Evolutionary conservation across 2,888 invertebrate species (phyloP).

Genomic region (Unio pictorum): DNA sequence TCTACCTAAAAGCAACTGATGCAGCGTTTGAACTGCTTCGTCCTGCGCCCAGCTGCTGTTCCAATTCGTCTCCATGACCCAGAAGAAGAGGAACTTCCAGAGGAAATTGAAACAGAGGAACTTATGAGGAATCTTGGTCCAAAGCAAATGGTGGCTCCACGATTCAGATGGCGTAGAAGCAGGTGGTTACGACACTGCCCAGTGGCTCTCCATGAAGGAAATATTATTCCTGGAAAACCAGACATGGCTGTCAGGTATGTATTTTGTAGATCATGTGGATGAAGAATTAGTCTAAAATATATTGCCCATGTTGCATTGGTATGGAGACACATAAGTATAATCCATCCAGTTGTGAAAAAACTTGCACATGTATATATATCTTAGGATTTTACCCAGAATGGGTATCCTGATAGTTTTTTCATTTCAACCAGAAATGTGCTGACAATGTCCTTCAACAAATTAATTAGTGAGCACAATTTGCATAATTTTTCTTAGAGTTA

Average conservation of each 20-base stretch:
- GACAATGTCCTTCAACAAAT: too few relatives aligned
- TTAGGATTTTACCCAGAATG: too few relatives aligned
- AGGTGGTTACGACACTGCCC: conserved; percentile 69
- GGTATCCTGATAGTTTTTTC: too few relatives aligned
- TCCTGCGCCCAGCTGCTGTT: conserved; percentile 65
- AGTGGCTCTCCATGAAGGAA: conserved; percentile 69
- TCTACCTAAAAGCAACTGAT: conserved; percentile 61
- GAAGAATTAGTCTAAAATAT: conserved; percentile 2
- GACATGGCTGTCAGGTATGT: conserved; percentile 69
- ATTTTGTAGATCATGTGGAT: not conserved
- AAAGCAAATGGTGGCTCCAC: conserved; percentile 65
- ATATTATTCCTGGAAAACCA: conserved; percentile 66
- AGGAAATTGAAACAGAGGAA: conserved; percentile 69
- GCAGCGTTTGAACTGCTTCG: conserved; percentile 64
- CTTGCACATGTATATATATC: too few relatives aligned
- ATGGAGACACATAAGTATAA: not conserved
- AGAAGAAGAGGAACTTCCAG: conserved; percentile 68
- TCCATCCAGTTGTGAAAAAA: not conserved
- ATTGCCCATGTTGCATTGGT: not conserved
- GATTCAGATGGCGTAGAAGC: conserved; percentile 68
- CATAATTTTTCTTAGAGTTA: not conserved
- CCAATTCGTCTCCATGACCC: conserved; percentile 64
- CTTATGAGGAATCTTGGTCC: conserved; percentile 62
- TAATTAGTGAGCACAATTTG: not conserved
- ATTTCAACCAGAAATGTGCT: too few relatives aligned